phyloP scores from a whole-genome alignment of 2,888 invertebrate genomes.

The Artemia sp. region DNA sequence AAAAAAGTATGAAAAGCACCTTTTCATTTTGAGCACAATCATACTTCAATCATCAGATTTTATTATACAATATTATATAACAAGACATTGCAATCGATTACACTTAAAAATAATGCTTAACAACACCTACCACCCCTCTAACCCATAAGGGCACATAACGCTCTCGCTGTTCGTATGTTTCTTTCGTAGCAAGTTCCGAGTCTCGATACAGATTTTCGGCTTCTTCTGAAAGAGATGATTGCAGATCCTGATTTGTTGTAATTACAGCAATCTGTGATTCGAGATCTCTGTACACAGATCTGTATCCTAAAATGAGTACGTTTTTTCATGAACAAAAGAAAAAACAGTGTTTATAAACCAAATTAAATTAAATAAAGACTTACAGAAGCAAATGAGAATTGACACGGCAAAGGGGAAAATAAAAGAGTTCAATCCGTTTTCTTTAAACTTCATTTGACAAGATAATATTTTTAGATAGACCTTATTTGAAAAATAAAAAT shows the following conservation, averaged over 20 bases:
- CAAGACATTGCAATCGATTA: no score
- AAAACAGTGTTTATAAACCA: constrained; percentile 16
- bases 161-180: constrained; percentile 42
- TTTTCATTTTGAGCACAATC: no score
- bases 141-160: constrained; percentile 65
- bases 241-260: constrained; percentile 50
- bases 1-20: no score
- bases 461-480: no score
- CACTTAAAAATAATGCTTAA: constrained; percentile 51
- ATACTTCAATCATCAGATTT: no score
- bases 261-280: constrained; percentile 82
- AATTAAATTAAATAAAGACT: constrained; percentile 16
- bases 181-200: constrained; percentile 33
- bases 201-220: constrained; percentile 48
- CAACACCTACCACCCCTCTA: constrained; percentile 50
- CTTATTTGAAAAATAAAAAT: no score
- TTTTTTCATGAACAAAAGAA: not conserved
- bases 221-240: constrained; percentile 52
- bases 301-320: constrained; percentile 36
- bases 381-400: not conserved
- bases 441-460: no score
- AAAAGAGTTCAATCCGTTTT: no score
- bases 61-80: no score
- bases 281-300: constrained; percentile 77
- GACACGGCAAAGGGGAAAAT: no score